phyloP scores from a whole-genome alignment of 2,888 invertebrate genomes.

The Lasius platythorax region DNA sequence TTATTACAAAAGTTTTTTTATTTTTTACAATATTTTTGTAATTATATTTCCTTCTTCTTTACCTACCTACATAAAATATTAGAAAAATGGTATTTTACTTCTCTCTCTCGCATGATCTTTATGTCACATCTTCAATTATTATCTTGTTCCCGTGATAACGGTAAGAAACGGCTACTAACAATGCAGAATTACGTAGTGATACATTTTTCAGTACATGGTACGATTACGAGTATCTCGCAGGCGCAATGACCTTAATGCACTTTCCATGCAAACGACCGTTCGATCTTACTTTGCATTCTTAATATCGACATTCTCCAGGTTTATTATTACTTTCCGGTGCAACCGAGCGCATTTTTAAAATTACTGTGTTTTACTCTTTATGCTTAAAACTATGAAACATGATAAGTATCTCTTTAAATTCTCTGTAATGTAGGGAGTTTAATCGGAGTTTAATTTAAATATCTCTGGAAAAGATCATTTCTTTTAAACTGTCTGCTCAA shows the following conservation, averaged over 20 bases:
- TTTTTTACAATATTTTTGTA: neutral
- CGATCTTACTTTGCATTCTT: constrained; percentile 38
- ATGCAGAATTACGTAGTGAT: constrained; percentile 31
- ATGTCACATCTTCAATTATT: constrained; percentile 22
- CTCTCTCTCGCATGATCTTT: neutral
- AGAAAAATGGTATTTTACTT: neutral
- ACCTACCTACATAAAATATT: neutral
- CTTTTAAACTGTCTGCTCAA: neutral
- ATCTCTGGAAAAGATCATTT: neutral
- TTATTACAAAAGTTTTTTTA: neutral
- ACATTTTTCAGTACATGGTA: constrained; percentile 51
- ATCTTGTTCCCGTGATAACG: constrained; percentile 1
- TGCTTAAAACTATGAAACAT: constrained; percentile 11
- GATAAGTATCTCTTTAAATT: neutral
- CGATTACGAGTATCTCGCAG: constrained; percentile 54
- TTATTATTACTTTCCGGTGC: constrained; percentile 28
- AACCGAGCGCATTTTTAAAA: neutral
- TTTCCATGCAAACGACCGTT: constrained; percentile 60
- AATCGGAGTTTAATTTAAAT: neutral
- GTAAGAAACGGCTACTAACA: constrained; percentile 36
- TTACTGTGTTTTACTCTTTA: constrained; percentile 1
- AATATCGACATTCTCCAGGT: constrained; percentile 26
- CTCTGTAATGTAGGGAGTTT: neutral
- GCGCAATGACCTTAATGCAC: constrained; percentile 64
- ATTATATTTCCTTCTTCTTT: neutral